phyloP scores from a whole-genome alignment of 2,888 invertebrate species.

The Helobdella robusta region DNA sequence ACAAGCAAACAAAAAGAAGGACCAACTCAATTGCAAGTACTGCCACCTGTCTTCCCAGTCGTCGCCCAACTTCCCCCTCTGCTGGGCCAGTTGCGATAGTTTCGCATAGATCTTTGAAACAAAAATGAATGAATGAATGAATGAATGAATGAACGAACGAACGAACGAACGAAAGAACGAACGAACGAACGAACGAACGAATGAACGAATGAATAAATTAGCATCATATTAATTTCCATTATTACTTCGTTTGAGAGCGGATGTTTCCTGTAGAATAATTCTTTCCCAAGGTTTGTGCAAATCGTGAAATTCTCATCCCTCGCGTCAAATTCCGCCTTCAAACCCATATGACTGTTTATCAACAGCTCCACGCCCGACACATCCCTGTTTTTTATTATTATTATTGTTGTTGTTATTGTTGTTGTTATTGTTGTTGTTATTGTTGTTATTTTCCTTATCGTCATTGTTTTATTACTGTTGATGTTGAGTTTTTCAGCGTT shows the following conservation, averaged over 20 bases:
- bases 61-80: conserved; percentile 80
- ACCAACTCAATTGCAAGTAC: conserved; percentile 76
- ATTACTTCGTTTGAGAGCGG: conserved; percentile 68
- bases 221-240: not conserved
- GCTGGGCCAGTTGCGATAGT: conserved; percentile 77
- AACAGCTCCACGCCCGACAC: conserved; percentile 94
- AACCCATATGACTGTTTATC: conserved; percentile 98
- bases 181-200: too few species aligned
- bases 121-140: too few species aligned
- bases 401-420: too few species aligned
- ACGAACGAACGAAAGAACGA: too few species aligned
- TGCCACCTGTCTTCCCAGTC: conserved; percentile 99
- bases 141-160: too few species aligned
- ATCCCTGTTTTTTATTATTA: too few species aligned
- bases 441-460: too few species aligned
- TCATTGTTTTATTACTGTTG: too few species aligned
- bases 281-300: conserved; percentile 89
- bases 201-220: not conserved
- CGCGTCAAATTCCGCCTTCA: conserved; percentile 97
- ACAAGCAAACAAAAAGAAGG: too few species aligned
- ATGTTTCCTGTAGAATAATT: conserved; percentile 77
- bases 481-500: too few species aligned
- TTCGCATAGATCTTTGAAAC: conserved; percentile 82
- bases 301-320: conserved; percentile 93
- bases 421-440: too few species aligned